These are phyloP conservation scores for Antheraea mylitta DNA, from an alignment of 1,140 invertebrate genomes.

Conservation along the genomic window DNA sequence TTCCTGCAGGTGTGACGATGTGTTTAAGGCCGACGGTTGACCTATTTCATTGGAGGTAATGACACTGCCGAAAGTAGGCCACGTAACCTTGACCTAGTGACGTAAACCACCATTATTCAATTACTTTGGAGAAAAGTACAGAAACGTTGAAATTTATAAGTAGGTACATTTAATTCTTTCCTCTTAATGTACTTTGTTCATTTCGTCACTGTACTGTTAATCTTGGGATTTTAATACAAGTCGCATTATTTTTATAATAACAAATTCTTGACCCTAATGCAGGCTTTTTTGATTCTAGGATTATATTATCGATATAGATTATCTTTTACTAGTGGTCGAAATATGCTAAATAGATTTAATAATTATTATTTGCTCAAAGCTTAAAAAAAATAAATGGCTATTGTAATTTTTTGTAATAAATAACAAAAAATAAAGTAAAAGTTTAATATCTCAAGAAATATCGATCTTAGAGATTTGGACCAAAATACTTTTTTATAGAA, in stretches of 20 bases:
- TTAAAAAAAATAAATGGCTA: too few relatives aligned
- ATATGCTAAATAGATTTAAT: too few relatives aligned
- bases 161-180: neutral
- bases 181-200: neutral
- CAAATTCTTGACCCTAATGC: neutral
- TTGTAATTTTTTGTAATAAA: too few relatives aligned
- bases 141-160: too few relatives aligned
- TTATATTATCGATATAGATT: neutral
- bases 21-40: constrained; percentile 25
- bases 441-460: too few relatives aligned
- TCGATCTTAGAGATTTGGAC: too few relatives aligned
- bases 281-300: too few relatives aligned
- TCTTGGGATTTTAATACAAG: constrained; percentile 12
- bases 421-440: too few relatives aligned
- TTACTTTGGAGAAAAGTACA: neutral
- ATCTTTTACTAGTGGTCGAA: too few relatives aligned
- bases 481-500: too few relatives aligned
- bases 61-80: constrained; percentile 20
- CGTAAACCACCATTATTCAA: constrained; percentile 16
- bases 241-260: constrained; percentile 13
- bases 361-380: too few relatives aligned
- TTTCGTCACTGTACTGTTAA: neutral
- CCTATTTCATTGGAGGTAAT: constrained; percentile 21
- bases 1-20: constrained; percentile 15
- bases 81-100: constrained; percentile 24